Evolutionary conservation across 2,797 vertebrate genomes (phyloP).

Genomic region (Bucorvus abyssinicus): DNA sequence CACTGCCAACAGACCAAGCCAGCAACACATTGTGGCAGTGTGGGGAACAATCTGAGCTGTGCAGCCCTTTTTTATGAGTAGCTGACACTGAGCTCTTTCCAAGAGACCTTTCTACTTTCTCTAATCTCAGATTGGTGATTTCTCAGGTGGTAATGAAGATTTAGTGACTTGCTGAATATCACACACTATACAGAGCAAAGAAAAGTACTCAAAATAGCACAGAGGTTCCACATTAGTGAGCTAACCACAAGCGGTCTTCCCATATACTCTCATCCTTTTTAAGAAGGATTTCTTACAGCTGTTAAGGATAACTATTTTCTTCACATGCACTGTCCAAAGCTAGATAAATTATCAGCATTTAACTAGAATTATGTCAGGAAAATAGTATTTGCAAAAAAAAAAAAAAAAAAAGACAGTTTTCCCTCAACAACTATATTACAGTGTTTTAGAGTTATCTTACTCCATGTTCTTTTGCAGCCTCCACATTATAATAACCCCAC

Average conservation of each 20-base stretch:
- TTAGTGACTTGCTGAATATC: background rate
- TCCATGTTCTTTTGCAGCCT: background rate
- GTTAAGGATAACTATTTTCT: background rate
- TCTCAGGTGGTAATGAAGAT: background rate
- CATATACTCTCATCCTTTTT: background rate
- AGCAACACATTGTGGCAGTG: background rate
- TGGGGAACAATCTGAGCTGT: background rate
- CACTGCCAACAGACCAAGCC: background rate
- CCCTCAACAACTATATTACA: background rate
- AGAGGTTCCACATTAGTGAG: background rate
- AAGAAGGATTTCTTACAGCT: background rate
- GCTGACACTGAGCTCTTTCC: background rate
- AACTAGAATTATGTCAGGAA: background rate
- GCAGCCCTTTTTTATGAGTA: background rate
- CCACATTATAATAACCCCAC: background rate
- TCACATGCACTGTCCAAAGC: background rate
- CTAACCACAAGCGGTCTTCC: background rate
- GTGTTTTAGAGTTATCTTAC: background rate
- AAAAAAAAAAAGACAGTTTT: background rate
- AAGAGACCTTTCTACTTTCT: background rate
- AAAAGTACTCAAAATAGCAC: background rate
- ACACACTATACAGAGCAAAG: background rate
- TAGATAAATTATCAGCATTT: background rate
- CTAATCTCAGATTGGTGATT: background rate
- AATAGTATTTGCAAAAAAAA: background rate